A percentile compares a stretch with the other conserved stretches of the same genome.
These are phyloP conservation scores for Diorhabda elongata DNA, from an alignment of 1,140 invertebrate species.

Conservation along the genomic window DNA sequence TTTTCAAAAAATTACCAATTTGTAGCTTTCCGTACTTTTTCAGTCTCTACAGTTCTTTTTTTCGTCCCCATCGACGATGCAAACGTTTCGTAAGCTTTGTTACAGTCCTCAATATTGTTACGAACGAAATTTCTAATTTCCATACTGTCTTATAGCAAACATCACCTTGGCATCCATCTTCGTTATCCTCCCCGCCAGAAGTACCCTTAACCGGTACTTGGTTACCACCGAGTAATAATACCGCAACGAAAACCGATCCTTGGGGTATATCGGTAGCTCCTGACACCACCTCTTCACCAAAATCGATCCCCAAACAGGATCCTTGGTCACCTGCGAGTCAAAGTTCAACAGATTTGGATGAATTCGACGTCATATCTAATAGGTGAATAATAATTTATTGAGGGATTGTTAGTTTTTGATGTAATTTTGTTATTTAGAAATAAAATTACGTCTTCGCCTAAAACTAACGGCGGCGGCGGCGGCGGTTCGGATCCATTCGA, in stretches of 20 bases:
- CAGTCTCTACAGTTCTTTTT: too few relatives aligned
- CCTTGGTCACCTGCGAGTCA: constrained; percentile 46
- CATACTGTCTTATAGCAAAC: constrained; percentile 23
- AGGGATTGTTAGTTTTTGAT: background rate
- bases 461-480: constrained; percentile 40
- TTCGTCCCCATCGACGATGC: too few relatives aligned
- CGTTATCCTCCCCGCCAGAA: constrained; percentile 27
- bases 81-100: too few relatives aligned
- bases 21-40: too few relatives aligned
- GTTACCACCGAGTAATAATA: constrained; percentile 27
- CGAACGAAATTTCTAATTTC: too few relatives aligned
- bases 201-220: constrained; percentile 27
- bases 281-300: constrained; percentile 25
- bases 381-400: constrained; percentile 45
- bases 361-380: constrained; percentile 79
- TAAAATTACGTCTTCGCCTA: constrained; percentile 46
- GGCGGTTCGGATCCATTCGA: constrained; percentile 63
- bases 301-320: constrained; percentile 36
- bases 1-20: too few relatives aligned
- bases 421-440: constrained; percentile 28
- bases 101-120: too few relatives aligned
- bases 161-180: constrained; percentile 35
- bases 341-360: constrained; percentile 70
- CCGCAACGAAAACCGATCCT: constrained; percentile 48
- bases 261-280: constrained; percentile 43